phyloP scores from a whole-genome alignment of 2,113 vertebrate species.

The Fulmarus glacialis region DNA sequence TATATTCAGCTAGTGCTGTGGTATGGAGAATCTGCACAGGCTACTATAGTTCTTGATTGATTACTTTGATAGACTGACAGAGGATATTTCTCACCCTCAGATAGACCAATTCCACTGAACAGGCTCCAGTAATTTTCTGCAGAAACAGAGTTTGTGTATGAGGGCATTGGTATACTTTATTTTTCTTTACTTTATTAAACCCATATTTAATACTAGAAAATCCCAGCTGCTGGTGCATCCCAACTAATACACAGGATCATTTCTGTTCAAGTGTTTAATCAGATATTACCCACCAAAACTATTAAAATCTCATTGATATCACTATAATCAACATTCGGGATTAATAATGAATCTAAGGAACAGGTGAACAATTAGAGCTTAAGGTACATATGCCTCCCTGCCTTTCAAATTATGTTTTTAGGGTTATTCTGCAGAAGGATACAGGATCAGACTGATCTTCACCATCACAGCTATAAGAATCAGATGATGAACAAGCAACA shows the following conservation, averaged over 20 bases:
- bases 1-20: background rate
- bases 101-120: background rate
- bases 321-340: background rate
- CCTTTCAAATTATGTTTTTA: background rate
- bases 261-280: background rate
- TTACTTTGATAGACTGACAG: background rate
- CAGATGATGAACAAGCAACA: background rate
- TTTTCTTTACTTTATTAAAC: slow-evolving; percentile 3
- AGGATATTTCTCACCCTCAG: background rate
- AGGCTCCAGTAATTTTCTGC: background rate
- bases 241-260: background rate
- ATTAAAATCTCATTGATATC: background rate
- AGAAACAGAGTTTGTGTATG: background rate
- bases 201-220: background rate
- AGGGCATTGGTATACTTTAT: background rate
- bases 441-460: background rate
- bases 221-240: background rate
- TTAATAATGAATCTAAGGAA: background rate
- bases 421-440: background rate
- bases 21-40: background rate
- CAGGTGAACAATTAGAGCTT: background rate
- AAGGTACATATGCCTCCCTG: background rate
- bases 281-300: background rate
- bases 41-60: background rate
- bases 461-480: background rate